Conservation (phyloP, 2,797 vertebrate species). For the Tympanoctomys barrerae region DNA sequence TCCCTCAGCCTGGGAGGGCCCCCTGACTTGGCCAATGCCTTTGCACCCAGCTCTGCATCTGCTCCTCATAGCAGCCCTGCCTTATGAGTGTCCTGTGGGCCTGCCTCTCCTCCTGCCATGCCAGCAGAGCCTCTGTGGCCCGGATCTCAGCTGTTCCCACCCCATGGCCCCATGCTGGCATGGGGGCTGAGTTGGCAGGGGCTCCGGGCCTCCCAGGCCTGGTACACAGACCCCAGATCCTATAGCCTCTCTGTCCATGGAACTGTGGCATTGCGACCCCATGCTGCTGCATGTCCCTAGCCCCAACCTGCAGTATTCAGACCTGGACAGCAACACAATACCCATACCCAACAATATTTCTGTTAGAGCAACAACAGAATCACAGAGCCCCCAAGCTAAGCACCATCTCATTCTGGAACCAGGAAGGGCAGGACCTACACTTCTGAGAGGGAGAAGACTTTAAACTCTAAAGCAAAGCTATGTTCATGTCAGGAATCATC, state of each 20-base stretch:
- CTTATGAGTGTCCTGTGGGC: background rate
- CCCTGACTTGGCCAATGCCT: background rate
- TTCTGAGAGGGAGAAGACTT: background rate
- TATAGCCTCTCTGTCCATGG: background rate
- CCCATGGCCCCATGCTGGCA: rapidly evolving
- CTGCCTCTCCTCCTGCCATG: background rate
- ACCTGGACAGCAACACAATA: background rate
- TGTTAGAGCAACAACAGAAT: background rate
- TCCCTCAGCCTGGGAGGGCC: background rate
- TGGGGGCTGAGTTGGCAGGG: background rate
- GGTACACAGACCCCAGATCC: background rate
- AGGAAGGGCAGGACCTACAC: background rate
- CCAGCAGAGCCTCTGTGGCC: background rate
- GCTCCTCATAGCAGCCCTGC: background rate
- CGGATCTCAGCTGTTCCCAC: background rate
- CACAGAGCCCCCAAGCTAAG: background rate
- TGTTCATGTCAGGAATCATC: background rate
- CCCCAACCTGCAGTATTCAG: background rate
- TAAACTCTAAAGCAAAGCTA: background rate
- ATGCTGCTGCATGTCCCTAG: background rate
- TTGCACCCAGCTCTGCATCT: background rate
- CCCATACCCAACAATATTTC: background rate
- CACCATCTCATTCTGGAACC: background rate
- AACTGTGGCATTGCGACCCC: background rate
- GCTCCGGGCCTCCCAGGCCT: background rate